Base-by-base conservation (phyloP, 2,888 invertebrate genomes). In the Macropis europaea region DNA sequence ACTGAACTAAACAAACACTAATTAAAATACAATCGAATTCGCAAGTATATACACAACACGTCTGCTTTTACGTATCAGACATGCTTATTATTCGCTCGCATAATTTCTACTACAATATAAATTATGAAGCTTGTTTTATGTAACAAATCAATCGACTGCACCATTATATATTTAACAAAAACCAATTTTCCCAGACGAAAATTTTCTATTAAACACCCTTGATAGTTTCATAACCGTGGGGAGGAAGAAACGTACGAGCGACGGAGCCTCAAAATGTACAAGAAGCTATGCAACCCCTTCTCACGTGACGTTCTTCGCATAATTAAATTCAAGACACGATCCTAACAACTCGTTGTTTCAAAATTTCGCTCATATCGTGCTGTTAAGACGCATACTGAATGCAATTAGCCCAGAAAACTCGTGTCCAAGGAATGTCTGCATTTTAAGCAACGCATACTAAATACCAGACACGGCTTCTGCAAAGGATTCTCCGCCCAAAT, bases 381-480 rank as follows among this genome's bases (percentile, higher is more conserved):
- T 61, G 24, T 17, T 43, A 52, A 52, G 34, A 43, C 43, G 19
- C 34, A 13, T 13, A 0, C 24, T 43, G 43, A 43, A 36, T 43
- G 26, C 19, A 61, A 61, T 61, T 61, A 43, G 13, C 43, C 32
- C 22, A 43, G 60, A 40, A 60, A 47, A 30, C 40, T 38, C 38
- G 48, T 30, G 22, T 50, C 60, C 38, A 38, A 40, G 48, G 40
- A 40, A 28, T 50, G 40, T 60, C 50, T 40, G 30, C 48, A 32
- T 60, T 50, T 40, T 24, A 32, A 60, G 28, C 48, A 40, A 60
- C 38, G 30, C 13, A 13, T 13, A 9, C 4, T 13, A 28, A 45
- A 45, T 28, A 45, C 13, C 7, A 26, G 13, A 45, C 2, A 6
- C 2, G 3, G 17, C 28, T 45, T 45, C 15, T 15, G 13, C 26